phyloP scores from a whole-genome alignment of 2,888 invertebrate genomes.

The Drosophila lacicola region DNA sequence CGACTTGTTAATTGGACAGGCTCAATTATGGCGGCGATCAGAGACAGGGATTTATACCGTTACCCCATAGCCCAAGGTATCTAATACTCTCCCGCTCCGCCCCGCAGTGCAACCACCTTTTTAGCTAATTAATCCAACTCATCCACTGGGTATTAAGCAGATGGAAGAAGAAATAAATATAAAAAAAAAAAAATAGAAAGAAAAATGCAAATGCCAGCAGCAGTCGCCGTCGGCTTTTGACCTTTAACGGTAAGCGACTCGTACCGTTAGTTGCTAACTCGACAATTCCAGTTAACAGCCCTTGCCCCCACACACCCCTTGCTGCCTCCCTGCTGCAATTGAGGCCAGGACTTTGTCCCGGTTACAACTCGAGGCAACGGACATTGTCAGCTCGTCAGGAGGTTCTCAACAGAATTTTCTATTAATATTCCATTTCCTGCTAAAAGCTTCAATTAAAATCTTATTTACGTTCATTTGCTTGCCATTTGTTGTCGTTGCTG shows the following conservation, averaged over 20 bases:
- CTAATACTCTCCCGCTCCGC: background rate
- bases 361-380: constrained; percentile 1
- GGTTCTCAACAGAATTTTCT: constrained; percentile 37
- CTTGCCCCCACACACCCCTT: no score
- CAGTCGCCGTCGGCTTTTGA: constrained; percentile 22
- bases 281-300: constrained; percentile 14
- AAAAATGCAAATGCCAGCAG: constrained; percentile 38
- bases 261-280: constrained; percentile 5
- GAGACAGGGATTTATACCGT: constrained; percentile 30
- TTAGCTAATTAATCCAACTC: constrained; percentile 47
- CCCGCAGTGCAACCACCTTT: constrained; percentile 13
- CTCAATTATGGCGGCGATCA: constrained; percentile 46
- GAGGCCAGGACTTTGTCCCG: constrained; percentile 12
- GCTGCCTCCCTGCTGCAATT: background rate
- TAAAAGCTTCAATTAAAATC: constrained; percentile 74
- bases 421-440: constrained; percentile 77
- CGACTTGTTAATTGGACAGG: constrained; percentile 49
- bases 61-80: constrained; percentile 1
- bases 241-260: constrained; percentile 24
- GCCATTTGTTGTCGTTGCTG: constrained; percentile 19
- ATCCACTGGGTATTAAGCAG: constrained; percentile 31
- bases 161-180: background rate
- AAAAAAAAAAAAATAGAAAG: background rate
- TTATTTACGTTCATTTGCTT: constrained; percentile 60
- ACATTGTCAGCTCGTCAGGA: constrained; percentile 16